These are phyloP conservation scores for Venusia cambrica DNA, from an alignment of 2,888 invertebrate species.

Conservation along the genomic window DNA sequence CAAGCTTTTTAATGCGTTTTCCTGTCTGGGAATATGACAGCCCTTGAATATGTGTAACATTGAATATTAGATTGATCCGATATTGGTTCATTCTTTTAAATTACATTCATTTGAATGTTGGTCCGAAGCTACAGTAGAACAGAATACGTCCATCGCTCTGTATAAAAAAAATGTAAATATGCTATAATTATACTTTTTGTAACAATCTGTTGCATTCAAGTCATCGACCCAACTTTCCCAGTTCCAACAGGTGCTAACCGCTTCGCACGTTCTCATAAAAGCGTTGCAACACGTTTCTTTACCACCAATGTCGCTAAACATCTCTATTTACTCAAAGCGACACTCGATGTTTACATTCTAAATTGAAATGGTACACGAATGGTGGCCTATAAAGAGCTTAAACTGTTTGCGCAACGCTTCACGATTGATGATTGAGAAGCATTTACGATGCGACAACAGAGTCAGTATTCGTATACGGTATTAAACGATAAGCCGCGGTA, in stretches of 20 bases:
- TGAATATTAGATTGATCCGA: no score
- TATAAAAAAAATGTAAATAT: no score
- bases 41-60: no score
- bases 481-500: constrained; percentile 12
- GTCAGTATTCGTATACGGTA: constrained; percentile 21
- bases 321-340: constrained; percentile 47
- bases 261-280: constrained; percentile 24
- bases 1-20: no score
- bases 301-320: constrained; percentile 57
- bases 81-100: no score
- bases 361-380: constrained; percentile 56
- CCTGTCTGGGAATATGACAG: no score
- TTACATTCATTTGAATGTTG: constrained; percentile 7
- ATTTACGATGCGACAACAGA: constrained; percentile 49
- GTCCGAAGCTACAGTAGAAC: constrained; percentile 9
- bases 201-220: constrained; percentile 16
- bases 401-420: constrained; percentile 55
- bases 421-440: constrained; percentile 42
- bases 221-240: constrained; percentile 23
- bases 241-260: constrained; percentile 29
- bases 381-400: constrained; percentile 42
- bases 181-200: constrained; percentile 15
- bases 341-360: constrained; percentile 50
- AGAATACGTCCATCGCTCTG: constrained; percentile 4
- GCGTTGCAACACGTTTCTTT: constrained; percentile 45